Evolutionary conservation across 2,888 invertebrate genomes (phyloP).

Genomic region (Sminthurides aquaticus): DNA sequence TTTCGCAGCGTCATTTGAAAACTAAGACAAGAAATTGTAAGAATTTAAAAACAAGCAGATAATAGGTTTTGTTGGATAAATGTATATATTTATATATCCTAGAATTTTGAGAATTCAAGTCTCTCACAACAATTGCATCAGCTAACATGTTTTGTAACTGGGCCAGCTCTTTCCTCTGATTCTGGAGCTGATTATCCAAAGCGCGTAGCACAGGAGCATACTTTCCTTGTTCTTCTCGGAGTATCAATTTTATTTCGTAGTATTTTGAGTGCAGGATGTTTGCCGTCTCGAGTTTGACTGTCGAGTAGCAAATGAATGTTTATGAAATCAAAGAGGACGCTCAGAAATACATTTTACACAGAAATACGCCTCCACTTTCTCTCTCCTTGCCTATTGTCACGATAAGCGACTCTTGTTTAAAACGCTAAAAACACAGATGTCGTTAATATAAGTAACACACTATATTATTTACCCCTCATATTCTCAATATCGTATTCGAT

Average conservation of each 20-base stretch:
- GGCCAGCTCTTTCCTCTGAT: conserved; percentile 30
- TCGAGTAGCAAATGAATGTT: background rate
- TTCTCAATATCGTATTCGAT: conserved; percentile 37
- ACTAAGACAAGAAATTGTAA: conserved; percentile 19
- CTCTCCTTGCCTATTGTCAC: too few species aligned
- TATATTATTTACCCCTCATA: conserved; percentile 27
- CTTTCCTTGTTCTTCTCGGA: conserved; percentile 36
- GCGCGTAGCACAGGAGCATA: conserved; percentile 34
- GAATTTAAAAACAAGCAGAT: background rate
- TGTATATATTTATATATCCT: background rate
- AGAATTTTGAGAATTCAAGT: background rate
- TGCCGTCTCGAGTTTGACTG: conserved; percentile 38
- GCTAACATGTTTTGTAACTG: conserved; percentile 39
- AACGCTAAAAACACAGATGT: too few species aligned
- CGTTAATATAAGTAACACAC: too few species aligned
- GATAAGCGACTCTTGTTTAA: too few species aligned
- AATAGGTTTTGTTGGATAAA: background rate
- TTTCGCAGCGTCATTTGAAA: conserved; percentile 35
- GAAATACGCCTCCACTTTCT: too few species aligned
- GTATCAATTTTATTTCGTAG: conserved; percentile 35
- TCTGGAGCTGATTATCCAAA: conserved; percentile 33
- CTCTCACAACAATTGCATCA: conserved; percentile 35
- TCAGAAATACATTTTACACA: background rate
- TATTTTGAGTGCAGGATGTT: conserved; percentile 39
- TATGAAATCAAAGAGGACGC: background rate